Conservation (phyloP, 1,140 invertebrate genomes). For the Alviniconcha marisindica region DNA sequence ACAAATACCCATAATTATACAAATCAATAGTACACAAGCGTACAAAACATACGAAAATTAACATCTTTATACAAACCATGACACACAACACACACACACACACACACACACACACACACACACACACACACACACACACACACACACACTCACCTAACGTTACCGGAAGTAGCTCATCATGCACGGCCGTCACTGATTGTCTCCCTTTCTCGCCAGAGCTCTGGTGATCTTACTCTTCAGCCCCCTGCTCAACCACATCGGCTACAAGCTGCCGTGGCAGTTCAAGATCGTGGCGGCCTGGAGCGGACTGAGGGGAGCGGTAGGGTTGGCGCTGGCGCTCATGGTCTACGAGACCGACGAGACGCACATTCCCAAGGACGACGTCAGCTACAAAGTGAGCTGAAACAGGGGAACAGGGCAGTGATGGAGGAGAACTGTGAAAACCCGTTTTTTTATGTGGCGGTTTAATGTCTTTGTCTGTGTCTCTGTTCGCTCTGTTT, state of each 20-base stretch:
- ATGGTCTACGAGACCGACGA: constrained; percentile 71
- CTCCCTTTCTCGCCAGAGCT: constrained; percentile 50
- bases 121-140: constrained; percentile 8
- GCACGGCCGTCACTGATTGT: no score
- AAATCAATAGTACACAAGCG: no score
- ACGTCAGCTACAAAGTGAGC: constrained; percentile 58
- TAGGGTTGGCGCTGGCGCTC: constrained; percentile 76
- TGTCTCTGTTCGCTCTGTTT: no score
- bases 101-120: not conserved
- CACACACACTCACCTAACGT: no score
- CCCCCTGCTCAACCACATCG: constrained; percentile 74
- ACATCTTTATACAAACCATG: not conserved
- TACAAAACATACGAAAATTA: no score
- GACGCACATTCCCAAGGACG: constrained; percentile 58
- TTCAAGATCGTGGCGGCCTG: constrained; percentile 75
- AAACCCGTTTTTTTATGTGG: no score
- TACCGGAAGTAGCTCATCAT: no score
- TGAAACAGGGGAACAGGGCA: no score
- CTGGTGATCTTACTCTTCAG: constrained; percentile 73
- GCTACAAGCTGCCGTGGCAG: constrained; percentile 76
- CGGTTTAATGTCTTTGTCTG: no score
- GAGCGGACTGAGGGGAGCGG: constrained; percentile 77
- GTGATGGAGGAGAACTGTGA: no score
- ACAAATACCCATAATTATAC: no score
- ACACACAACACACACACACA: constrained; percentile 14